Evolutionary conservation across 2,113 vertebrate genomes (phyloP).

Genomic region (Cynoglossus semilaevis): DNA sequence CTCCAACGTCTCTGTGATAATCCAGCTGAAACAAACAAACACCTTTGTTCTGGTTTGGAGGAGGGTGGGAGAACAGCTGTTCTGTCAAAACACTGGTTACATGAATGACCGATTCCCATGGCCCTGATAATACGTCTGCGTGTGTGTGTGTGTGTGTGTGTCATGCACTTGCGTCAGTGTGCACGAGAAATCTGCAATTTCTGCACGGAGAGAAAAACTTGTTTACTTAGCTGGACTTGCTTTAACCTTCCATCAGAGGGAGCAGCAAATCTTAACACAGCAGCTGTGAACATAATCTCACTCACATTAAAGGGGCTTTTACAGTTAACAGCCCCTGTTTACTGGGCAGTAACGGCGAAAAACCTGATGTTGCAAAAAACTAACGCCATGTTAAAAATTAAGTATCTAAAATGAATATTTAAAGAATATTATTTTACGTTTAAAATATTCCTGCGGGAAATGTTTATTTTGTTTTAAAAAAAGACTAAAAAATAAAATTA

Average conservation of each 20-base stretch:
- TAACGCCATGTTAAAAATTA: background rate
- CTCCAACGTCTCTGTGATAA: too few species aligned
- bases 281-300: slow-evolving; percentile 17
- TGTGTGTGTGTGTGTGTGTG: slow-evolving; percentile 5
- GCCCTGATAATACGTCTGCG: background rate
- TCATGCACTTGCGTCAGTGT: slow-evolving; percentile 7
- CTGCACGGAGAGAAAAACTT: slow-evolving; percentile 18
- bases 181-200: slow-evolving; percentile 6
- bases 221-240: slow-evolving; percentile 49
- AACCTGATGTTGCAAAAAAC: background rate
- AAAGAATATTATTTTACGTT: background rate
- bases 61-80: slow-evolving; percentile 8
- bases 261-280: slow-evolving; percentile 26
- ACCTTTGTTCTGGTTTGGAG: background rate
- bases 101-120: slow-evolving; percentile 31
- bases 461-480: too few species aligned
- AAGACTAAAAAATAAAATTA: too few species aligned
- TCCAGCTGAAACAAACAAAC: slow-evolving; percentile 6
- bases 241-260: slow-evolving; percentile 21
- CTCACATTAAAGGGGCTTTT: slow-evolving; percentile 14
- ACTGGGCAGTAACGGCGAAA: background rate
- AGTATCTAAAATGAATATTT: background rate
- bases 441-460: too few species aligned
- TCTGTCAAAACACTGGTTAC: slow-evolving; percentile 4
- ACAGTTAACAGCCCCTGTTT: background rate